A percentile compares a stretch with the other conserved stretches of the same genome.
Conservation (phyloP, 2,113 vertebrate species). For the Elgaria multicarinata region DNA sequence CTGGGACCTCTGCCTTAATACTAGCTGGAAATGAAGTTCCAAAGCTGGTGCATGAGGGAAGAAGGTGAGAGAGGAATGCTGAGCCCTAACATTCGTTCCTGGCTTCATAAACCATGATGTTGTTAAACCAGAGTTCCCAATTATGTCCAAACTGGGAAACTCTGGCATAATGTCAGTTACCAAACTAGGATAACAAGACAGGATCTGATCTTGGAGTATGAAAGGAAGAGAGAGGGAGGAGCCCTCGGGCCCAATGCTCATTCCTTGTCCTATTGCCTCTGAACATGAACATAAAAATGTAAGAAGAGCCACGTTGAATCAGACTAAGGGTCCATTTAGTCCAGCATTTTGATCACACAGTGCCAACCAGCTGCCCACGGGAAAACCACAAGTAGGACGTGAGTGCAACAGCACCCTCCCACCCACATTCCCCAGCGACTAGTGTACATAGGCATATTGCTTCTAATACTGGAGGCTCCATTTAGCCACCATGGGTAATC, state of each 20-base stretch:
- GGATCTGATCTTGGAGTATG: background rate
- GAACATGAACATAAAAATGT: too few species aligned
- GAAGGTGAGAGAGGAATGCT: background rate
- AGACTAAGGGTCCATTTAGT: background rate
- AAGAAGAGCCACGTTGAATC: too few species aligned
- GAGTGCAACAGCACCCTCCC: background rate
- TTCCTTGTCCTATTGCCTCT: background rate
- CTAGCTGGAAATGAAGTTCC: background rate
- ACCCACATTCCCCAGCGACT: background rate
- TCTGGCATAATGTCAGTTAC: background rate
- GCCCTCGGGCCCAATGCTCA: background rate
- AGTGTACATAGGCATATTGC: background rate
- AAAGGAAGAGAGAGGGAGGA: background rate
- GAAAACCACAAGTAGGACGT: too few species aligned
- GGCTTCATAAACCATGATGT: background rate
- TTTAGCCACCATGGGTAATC: background rate
- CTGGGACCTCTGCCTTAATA: too few species aligned
- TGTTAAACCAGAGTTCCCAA: background rate
- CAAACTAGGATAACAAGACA: background rate
- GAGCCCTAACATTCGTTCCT: background rate
- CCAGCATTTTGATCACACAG: too few species aligned
- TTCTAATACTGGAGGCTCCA: background rate
- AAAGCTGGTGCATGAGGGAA: background rate
- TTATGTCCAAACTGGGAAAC: background rate
- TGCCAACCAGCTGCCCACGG: too few species aligned